Conservation (phyloP, 2,797 vertebrate species). For the Pitangus sulphuratus region DNA sequence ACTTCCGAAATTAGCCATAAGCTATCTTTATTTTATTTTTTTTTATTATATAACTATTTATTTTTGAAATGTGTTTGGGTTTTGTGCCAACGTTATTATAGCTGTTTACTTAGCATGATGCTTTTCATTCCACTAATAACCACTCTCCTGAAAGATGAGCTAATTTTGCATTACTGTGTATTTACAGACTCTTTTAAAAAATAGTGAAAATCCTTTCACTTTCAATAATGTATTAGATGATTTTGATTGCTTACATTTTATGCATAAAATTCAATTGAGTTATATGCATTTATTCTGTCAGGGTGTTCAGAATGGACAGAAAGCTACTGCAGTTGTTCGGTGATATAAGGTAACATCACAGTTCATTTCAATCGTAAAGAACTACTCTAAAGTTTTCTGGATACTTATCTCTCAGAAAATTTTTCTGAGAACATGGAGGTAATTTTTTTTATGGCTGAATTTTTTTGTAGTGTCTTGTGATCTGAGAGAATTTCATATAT, state of each 20-base stretch:
- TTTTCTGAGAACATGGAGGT: background rate
- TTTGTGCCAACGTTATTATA: background rate
- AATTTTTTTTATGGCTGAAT: background rate
- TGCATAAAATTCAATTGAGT: background rate
- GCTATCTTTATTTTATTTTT: background rate
- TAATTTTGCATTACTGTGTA: slow-evolving; percentile 40
- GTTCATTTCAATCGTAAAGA: background rate
- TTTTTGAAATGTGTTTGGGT: background rate
- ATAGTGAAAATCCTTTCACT: background rate
- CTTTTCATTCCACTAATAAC: slow-evolving; percentile 16
- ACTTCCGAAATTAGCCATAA: background rate
- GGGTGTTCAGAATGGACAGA: background rate
- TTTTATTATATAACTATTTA: background rate
- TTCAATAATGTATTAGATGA: background rate
- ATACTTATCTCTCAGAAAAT: background rate
- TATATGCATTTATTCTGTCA: background rate
- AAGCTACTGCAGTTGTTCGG: background rate
- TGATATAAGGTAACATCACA: background rate
- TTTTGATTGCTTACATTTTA: background rate
- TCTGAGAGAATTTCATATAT: background rate
- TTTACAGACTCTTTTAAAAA: slow-evolving; percentile 17
- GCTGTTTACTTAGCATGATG: background rate
- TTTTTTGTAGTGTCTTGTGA: background rate
- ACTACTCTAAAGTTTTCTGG: background rate
- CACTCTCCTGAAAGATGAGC: background rate